A percentile compares a stretch with the other conserved stretches of the same genome.
Conservation (phyloP, 2,113 vertebrate species). For the Sphyrna mokarran region DNA sequence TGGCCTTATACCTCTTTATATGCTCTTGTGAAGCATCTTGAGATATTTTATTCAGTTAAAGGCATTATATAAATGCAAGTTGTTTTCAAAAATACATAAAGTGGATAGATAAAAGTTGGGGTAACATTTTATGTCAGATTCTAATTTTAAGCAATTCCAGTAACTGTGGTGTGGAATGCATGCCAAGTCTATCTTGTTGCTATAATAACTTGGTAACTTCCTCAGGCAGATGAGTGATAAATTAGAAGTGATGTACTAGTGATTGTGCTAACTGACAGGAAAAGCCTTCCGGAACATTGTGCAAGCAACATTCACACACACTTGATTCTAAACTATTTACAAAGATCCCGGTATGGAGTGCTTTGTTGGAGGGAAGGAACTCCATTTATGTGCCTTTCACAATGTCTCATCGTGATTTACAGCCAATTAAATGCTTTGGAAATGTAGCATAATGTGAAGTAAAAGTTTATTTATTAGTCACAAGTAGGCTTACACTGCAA, state of each 20-base stretch:
- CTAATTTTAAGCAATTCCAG: background rate
- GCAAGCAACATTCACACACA: background rate
- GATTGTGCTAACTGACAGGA: background rate
- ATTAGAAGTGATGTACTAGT: background rate
- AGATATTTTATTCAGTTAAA: background rate
- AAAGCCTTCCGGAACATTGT: background rate
- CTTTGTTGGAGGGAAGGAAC: background rate
- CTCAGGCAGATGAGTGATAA: background rate
- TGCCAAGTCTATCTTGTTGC: background rate
- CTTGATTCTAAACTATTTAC: background rate
- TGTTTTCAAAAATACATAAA: background rate
- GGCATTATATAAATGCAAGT: background rate
- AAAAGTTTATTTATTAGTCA: too few species aligned
- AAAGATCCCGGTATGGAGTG: background rate
- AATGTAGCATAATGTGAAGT: background rate
- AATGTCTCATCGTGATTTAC: background rate
- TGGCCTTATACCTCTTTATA: background rate
- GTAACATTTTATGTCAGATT: background rate
- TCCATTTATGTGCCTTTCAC: background rate
- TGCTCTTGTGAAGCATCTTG: background rate
- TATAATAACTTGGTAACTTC: background rate
- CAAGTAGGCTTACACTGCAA: too few species aligned
- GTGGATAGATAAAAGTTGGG: background rate
- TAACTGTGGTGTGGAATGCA: background rate
- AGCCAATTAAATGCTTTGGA: background rate